phyloP scores from a whole-genome alignment of 2,797 vertebrate genomes.

The Schizopygopsis pylzovi region DNA sequence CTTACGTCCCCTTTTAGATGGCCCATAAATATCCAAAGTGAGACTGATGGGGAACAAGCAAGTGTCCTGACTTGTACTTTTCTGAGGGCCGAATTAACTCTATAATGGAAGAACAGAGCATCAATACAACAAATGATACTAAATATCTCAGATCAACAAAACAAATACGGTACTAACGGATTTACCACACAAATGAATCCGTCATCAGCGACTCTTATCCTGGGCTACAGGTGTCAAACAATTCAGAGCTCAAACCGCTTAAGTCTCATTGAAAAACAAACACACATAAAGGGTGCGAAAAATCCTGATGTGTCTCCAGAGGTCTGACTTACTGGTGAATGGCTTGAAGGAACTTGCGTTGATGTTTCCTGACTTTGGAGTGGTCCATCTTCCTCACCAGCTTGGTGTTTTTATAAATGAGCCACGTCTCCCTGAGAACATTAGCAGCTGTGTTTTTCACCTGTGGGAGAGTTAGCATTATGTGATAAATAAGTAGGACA shows the following conservation, averaged over 20 bases:
- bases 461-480: constrained; percentile 72
- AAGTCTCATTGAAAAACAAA: constrained; percentile 45
- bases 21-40: constrained; percentile 52
- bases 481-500: neutral
- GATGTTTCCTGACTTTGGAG: constrained; percentile 98
- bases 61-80: constrained; percentile 33
- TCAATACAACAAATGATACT: neutral
- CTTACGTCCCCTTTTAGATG: constrained; percentile 51
- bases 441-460: constrained; percentile 99
- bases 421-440: constrained; percentile 99
- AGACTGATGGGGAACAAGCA: constrained; percentile 34
- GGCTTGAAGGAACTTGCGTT: constrained; percentile 99
- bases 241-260: constrained; percentile 79
- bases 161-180: neutral
- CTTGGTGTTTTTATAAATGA: constrained; percentile 99
- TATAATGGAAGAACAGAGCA: constrained; percentile 6
- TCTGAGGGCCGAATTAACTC: constrained; percentile 13
- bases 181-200: neutral
- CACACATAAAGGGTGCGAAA: neutral
- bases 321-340: constrained; percentile 97
- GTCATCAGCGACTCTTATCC: constrained; percentile 12
- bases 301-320: neutral
- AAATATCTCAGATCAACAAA: neutral
- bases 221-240: constrained; percentile 87
- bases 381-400: constrained; percentile 99